Conservation (phyloP, 37 sponge, comb jelly and placozoan species). For the Theonella swinhoei region DNA sequence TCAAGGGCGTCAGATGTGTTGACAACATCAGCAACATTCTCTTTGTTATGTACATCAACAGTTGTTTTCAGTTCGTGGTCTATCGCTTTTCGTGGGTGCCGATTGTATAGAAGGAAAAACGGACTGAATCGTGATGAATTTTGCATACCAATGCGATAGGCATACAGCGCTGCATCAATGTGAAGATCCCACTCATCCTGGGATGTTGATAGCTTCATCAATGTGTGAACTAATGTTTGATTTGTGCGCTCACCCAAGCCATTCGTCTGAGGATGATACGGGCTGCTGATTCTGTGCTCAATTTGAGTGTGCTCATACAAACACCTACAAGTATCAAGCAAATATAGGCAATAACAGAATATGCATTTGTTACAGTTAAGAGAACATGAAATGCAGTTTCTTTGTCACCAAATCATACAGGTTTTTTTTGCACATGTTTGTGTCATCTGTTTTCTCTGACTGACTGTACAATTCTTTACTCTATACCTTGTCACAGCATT, state of each 20-base stretch:
- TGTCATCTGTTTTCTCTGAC: too few species aligned
- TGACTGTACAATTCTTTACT: too few species aligned
- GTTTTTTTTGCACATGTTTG: too few species aligned
- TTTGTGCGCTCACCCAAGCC: conserved; percentile 50
- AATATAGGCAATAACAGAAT: too few species aligned
- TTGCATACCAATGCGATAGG: conserved; percentile 12
- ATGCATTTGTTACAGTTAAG: too few species aligned
- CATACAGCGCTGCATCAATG: neutral
- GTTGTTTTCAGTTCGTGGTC: neutral
- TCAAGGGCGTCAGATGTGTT: too few species aligned
- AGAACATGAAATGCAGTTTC: too few species aligned
- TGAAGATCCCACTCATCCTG: neutral
- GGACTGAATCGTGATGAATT: conserved; percentile 12
- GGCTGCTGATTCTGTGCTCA: conserved; percentile 4
- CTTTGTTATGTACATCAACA: neutral
- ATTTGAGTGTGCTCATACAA: neutral
- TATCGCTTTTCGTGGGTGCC: conserved; percentile 19
- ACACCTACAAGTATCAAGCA: conserved; percentile 4
- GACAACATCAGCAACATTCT: neutral
- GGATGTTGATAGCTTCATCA: conserved; percentile 6
- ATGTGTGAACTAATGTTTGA: conserved; percentile 2
- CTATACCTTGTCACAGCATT: conserved; percentile 22
- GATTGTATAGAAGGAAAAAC: conserved; percentile 29
- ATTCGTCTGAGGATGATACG: conserved; percentile 59
- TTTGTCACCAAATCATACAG: too few species aligned